A percentile compares a stretch with the other conserved stretches of the same genome.
These are phyloP conservation scores for Pipra filicauda DNA, from an alignment of 2,113 vertebrate genomes.

Conservation along the genomic window DNA sequence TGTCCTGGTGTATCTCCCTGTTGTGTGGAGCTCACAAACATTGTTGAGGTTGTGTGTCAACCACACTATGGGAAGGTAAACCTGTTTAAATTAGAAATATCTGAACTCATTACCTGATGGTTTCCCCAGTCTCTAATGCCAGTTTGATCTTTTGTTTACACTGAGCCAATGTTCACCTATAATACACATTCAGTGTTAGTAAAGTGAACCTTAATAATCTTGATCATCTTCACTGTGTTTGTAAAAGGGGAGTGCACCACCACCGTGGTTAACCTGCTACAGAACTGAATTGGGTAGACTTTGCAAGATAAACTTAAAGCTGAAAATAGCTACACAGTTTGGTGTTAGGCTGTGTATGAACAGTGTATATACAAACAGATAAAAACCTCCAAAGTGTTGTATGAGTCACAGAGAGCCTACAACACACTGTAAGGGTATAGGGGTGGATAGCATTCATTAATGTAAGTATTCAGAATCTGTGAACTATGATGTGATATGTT, in stretches of 20 bases:
- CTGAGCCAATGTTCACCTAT: not conserved
- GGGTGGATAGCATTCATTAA: not conserved
- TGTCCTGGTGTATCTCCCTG: not conserved
- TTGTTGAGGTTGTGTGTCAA: not conserved
- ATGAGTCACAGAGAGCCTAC: not conserved
- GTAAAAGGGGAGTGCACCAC: not conserved
- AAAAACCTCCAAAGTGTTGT: not conserved
- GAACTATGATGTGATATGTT: not conserved
- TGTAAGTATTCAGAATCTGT: not conserved
- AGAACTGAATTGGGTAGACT: fast-evolving
- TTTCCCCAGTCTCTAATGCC: not conserved
- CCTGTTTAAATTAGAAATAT: not conserved
- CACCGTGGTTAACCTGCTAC: not conserved
- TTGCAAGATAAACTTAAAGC: not conserved
- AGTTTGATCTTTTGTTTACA: not conserved
- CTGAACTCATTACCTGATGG: not conserved
- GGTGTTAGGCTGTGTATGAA: not conserved
- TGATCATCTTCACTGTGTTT: not conserved
- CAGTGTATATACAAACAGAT: not conserved
- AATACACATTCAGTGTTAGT: not conserved
- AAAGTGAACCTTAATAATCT: not conserved
- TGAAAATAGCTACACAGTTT: not conserved
- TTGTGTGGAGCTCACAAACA: not conserved
- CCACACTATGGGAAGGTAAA: not conserved
- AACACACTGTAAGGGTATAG: not conserved